Evolutionary conservation across 2,113 vertebrate species (phyloP), one percentile per base, ranked within the genome.

Genomic region (Pterophyllum scalare): DNA sequence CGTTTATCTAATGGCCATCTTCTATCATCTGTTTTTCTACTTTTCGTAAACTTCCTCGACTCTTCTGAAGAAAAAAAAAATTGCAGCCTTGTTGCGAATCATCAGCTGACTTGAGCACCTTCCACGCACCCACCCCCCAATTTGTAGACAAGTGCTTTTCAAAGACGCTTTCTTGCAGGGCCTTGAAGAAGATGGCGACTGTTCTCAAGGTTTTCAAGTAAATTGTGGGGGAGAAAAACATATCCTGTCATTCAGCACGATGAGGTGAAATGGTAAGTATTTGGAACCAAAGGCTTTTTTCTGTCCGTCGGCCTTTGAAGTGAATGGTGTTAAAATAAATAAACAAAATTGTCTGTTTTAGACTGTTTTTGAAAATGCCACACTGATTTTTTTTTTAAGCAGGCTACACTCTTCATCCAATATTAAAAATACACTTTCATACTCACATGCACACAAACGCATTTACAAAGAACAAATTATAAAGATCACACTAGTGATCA

Each of bases 331-430:
- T 80, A 77, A 56, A 60, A 1, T 26, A 65, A 49, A 7, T 2
- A 0, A 0, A 4, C 7, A 70, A 22, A 52, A 49, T 19, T 3
- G 3, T 46, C 59, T 67, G 17, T 88, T 89, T 82, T 84, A 43
- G 75, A 88, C 77, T 75, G n/a, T n/a, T 88, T 89, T 84, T 86
- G 77, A 86, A 93, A 92, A 91, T 90, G 82, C 84, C 86, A 89
- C 43, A 8, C 33, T 1, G n/a, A 40, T 75, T 86, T 61, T 79
- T 61, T 79, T 40, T 72, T 31, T 40, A 78, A 82, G 60, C 60
- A 77, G 40, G 38, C 83, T 58, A 59, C 9, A 28, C 5, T 58
- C 33, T 75, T 72, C 38, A 89, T 62, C 46, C 40, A 52, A 38
- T 62, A 26, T 24, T 65, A 72, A 54, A 87, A 67, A 81, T 75